Percentiles rank a stretch among this genome's conserved stretches.
These are phyloP conservation scores for Ichneumoninae sp. DNA, from an alignment of 2,888 invertebrate genomes.

Conservation along the genomic window DNA sequence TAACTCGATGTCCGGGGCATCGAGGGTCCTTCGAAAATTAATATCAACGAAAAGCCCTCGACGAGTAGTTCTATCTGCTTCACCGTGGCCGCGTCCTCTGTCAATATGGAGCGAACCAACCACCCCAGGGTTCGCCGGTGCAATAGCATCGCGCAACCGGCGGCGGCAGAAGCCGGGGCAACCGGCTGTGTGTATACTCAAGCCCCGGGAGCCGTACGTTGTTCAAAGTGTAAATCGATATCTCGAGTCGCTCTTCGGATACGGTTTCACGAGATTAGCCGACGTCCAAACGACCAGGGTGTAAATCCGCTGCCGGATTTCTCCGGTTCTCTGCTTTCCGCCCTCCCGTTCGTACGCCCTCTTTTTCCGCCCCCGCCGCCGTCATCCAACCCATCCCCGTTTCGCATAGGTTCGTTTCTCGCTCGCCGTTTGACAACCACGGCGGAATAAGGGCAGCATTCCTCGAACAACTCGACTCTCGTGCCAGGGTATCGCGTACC, in stretches of 20 bases:
- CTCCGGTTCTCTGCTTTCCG: constrained; percentile 43
- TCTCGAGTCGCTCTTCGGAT: constrained; percentile 72
- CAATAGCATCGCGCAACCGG: constrained; percentile 26
- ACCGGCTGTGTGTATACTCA: constrained; percentile 27
- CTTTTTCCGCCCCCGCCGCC: constrained; percentile 25
- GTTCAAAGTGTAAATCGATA: constrained; percentile 73
- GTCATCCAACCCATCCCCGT: not conserved
- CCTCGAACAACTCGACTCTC: constrained; percentile 4
- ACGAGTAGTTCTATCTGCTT: constrained; percentile 35
- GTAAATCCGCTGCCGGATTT: constrained; percentile 74
- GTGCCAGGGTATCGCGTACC: constrained; percentile 22
- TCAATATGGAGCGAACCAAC: constrained; percentile 34
- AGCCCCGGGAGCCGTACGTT: constrained; percentile 56
- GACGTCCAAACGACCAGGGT: constrained; percentile 71
- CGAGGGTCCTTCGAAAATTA: constrained; percentile 42
- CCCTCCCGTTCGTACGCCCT: constrained; percentile 41
- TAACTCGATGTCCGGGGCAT: constrained; percentile 16
- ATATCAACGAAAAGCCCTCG: constrained; percentile 47
- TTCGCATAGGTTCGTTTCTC: constrained; percentile 29
- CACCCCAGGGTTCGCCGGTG: constrained; percentile 13
- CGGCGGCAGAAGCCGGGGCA: constrained; percentile 21
- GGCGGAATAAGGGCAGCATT: constrained; percentile 32
- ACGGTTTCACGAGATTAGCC: constrained; percentile 78
- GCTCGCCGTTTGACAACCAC: constrained; percentile 32
- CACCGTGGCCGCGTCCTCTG: constrained; percentile 26